Conservation (phyloP, 2,113 vertebrate genomes). For the Chroicocephalus ridibundus region DNA sequence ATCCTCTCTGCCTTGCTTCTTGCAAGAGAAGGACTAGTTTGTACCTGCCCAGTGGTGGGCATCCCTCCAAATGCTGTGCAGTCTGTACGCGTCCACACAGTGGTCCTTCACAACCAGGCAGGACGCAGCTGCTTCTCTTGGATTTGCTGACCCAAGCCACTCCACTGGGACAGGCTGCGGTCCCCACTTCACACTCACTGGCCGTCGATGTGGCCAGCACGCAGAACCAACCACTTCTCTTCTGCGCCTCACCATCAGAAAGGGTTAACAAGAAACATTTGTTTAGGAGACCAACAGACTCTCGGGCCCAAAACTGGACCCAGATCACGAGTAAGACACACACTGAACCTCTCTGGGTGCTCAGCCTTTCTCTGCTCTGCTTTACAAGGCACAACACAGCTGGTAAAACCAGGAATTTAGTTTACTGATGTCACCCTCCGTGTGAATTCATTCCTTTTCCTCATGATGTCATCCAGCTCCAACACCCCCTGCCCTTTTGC, state of each 20-base stretch:
- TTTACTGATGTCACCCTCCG: not conserved
- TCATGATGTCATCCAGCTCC: not conserved
- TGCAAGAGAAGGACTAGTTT: not conserved
- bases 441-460: not conserved
- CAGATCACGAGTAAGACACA: not conserved
- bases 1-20: not conserved
- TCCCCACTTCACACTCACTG: not conserved
- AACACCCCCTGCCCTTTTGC: not conserved
- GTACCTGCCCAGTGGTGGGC: not conserved
- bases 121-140: not conserved
- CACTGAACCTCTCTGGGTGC: fast-evolving
- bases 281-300: fast-evolving
- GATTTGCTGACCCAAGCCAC: no score
- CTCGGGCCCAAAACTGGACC: fast-evolving
- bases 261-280: fast-evolving
- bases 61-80: not conserved
- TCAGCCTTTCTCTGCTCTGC: not conserved
- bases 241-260: not conserved
- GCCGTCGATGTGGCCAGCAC: fast-evolving
- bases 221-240: not conserved
- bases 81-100: fast-evolving
- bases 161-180: not conserved
- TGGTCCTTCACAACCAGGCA: not conserved
- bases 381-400: not conserved
- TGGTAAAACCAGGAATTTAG: not conserved